A percentile compares a stretch with the other conserved stretches of the same genome.
These are phyloP conservation scores for Tetranychus piercei DNA, from an alignment of 2,888 invertebrate species.

Conservation along the genomic window DNA sequence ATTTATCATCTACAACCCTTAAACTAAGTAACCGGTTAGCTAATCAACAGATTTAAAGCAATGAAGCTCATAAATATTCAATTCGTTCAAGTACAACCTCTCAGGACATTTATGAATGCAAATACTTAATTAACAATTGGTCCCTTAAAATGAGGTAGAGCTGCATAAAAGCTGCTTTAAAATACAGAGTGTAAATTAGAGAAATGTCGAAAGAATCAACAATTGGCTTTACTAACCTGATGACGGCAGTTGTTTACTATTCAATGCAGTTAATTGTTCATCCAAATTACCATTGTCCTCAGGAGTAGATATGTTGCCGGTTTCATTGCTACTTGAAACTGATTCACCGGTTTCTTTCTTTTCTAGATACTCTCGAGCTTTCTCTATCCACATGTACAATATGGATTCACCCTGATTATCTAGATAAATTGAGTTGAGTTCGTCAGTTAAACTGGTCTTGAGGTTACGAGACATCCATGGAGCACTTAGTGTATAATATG, in stretches of 20 bases:
- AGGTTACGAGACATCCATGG: constrained; percentile 46
- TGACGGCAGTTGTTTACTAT: background rate
- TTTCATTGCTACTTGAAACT: constrained; percentile 10
- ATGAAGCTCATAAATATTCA: too few relatives aligned
- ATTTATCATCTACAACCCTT: too few relatives aligned
- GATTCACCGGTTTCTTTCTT: constrained; percentile 21
- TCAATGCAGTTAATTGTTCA: background rate
- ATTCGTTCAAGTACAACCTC: too few relatives aligned
- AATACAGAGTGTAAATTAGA: too few relatives aligned
- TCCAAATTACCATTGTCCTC: background rate
- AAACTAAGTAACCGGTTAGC: too few relatives aligned
- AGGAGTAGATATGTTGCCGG: background rate
- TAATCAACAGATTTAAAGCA: too few relatives aligned
- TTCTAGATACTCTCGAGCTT: constrained; percentile 44
- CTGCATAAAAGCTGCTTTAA: too few relatives aligned
- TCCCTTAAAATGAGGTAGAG: too few relatives aligned
- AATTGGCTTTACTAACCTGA: background rate
- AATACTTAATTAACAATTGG: too few relatives aligned
- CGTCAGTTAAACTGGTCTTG: constrained; percentile 41
- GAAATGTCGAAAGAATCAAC: too few relatives aligned
- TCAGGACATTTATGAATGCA: too few relatives aligned
- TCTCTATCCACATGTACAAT: constrained; percentile 56
- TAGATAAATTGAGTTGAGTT: background rate
- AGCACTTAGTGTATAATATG: constrained; percentile 50
- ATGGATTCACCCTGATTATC: constrained; percentile 43